Evolutionary conservation across 2,797 vertebrate genomes (phyloP), one percentile per base, ranked within the genome.

Genomic region (Oryzias sinensis): DNA sequence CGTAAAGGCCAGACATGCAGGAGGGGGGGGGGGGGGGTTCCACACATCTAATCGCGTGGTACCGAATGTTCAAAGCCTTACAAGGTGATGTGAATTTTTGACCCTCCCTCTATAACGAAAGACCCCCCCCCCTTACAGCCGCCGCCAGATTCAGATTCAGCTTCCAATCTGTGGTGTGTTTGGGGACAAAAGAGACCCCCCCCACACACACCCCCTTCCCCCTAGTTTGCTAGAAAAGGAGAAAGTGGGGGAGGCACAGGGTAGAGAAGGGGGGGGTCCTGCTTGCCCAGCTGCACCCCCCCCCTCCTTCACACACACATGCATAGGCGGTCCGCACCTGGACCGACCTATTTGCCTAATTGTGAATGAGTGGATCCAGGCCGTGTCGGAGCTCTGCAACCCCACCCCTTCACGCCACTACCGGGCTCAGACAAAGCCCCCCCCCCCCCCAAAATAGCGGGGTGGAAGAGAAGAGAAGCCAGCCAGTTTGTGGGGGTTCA

Each of bases 281-380:
- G 80, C 43, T 18, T 17, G 69, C 79, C 85, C 85, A 90, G 88
- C 89, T 89, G 90, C 87, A 72, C 69, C 71, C 73, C 80, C 70
- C 80, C 79, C 80, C 70, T 69, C 77, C 17, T 51, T 71, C 59
- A 14, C 51, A 65, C 68, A 66, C 65, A 55, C 58, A 50, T 2
- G 52, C 75, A 60, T 7, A 11, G 80, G 53, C 81, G 84, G 76
- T 82, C 79, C 83, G 89, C 92, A 92, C 91, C 92, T 92, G 90
- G 90, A 88, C 85, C 84, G 22, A 53, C 68, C 84, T 81, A 89
- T 90, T 88, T 92, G 83, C 87, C 85, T 90, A 89, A 90, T 92
- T 90, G 81, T 88, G 70, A 87, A 87, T 88, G 84, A 78, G 82
- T 47, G 65, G 78, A 84, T 78, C 83, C 60, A 71, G 84, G 83